These are phyloP conservation scores for Drosophila eugracilis DNA, from an alignment of 1,140 invertebrate genomes.

Conservation along the genomic window DNA sequence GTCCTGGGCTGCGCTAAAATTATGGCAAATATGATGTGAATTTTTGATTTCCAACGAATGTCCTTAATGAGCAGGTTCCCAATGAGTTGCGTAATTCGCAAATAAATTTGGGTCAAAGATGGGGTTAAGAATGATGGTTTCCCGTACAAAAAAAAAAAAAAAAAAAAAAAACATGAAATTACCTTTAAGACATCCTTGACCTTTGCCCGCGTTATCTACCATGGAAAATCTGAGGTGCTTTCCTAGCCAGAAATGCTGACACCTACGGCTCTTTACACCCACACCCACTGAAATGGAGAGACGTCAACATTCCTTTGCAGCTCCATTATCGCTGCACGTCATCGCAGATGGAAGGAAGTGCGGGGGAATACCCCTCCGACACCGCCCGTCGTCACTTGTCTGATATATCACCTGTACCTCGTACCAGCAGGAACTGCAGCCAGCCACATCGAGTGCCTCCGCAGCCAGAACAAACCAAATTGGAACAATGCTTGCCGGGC, in stretches of 20 bases:
- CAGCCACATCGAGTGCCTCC: slow-evolving; percentile 11
- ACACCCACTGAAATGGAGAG: slow-evolving; percentile 62
- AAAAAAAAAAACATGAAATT: background rate
- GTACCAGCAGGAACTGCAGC: slow-evolving; percentile 22
- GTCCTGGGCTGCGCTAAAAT: slow-evolving; percentile 40
- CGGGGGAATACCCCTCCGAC: slow-evolving; percentile 3
- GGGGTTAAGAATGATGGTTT: background rate
- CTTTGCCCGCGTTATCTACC: slow-evolving; percentile 32
- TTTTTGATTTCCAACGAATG: slow-evolving; percentile 41
- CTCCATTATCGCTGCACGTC: slow-evolving; percentile 77
- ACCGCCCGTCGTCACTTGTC: slow-evolving; percentile 80
- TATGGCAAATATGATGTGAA: slow-evolving; percentile 73
- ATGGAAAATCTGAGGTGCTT: slow-evolving; percentile 25
- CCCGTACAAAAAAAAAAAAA: background rate
- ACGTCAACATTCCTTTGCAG: slow-evolving; percentile 69
- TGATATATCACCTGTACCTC: slow-evolving; percentile 78
- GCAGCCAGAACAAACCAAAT: slow-evolving; percentile 66
- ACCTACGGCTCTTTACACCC: slow-evolving; percentile 54
- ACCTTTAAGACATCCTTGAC: slow-evolving; percentile 63
- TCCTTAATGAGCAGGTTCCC: slow-evolving; percentile 60
- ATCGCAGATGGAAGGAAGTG: slow-evolving; percentile 39
- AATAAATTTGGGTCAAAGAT: slow-evolving; percentile 21
- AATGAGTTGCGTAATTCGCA: slow-evolving; percentile 41
- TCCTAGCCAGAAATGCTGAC: slow-evolving; percentile 51
- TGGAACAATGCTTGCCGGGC: slow-evolving; percentile 63